These are phyloP conservation scores for Neoscelio sp. DNA, from an alignment of 2,888 invertebrate species.

Conservation along the genomic window DNA sequence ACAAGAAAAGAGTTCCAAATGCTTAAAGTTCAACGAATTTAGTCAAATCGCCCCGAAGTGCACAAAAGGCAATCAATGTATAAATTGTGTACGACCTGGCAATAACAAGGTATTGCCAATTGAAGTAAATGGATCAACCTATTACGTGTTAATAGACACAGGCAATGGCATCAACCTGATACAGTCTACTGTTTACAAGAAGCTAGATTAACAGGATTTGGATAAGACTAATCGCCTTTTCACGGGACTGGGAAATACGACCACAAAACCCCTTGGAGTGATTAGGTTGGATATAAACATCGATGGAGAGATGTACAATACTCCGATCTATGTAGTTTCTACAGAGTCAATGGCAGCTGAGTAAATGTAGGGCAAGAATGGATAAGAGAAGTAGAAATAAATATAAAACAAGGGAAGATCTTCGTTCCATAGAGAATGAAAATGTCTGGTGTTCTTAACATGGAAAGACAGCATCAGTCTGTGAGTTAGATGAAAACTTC, in stretches of 20 bases:
- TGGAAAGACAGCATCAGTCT: not conserved
- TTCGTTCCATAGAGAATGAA: not conserved
- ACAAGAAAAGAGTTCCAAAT: constrained; percentile 63
- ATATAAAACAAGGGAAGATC: constrained; percentile 22
- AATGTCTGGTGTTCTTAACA: too few species aligned
- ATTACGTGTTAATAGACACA: constrained; percentile 29
- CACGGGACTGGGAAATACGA: not conserved
- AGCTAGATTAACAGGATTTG: constrained; percentile 17
- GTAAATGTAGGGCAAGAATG: constrained; percentile 30
- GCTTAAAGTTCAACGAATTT: constrained; percentile 68
- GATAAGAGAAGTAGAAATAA: constrained; percentile 24
- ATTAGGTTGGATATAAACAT: not conserved
- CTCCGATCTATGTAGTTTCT: constrained; percentile 14
- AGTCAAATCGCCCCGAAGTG: constrained; percentile 53
- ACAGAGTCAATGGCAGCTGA: constrained; percentile 5
- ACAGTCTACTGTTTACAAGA: constrained; percentile 7
- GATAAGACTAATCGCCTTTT: not conserved
- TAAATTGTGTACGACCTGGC: not conserved
- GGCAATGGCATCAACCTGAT: constrained; percentile 47
- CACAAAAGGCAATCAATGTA: not conserved
- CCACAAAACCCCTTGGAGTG: not conserved
- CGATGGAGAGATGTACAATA: constrained; percentile 15
- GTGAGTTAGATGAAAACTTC: too few species aligned
- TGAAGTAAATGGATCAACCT: constrained; percentile 19
- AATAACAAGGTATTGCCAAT: constrained; percentile 18